Percentiles rank a stretch among this genome's conserved stretches.
These are phyloP conservation scores for Dione juno DNA, from an alignment of 2,888 invertebrate genomes.

Conservation along the genomic window DNA sequence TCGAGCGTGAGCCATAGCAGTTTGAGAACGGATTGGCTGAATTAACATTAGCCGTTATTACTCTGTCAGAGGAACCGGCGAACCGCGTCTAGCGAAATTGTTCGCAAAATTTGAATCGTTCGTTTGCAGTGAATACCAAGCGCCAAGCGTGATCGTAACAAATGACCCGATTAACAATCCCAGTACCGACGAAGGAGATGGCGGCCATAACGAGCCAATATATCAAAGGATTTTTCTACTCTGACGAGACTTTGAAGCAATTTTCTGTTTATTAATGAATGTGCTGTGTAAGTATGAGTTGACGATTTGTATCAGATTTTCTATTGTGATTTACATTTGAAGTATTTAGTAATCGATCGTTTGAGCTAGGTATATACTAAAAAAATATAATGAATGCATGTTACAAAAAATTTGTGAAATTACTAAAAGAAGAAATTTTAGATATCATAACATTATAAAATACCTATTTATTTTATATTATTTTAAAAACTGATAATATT, in stretches of 20 bases:
- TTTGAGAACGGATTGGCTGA: constrained; percentile 33
- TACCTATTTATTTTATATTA: too few species aligned
- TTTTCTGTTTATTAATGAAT: constrained; percentile 66
- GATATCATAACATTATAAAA: too few species aligned
- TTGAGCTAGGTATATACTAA: too few species aligned
- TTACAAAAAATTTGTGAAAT: too few species aligned
- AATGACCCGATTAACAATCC: constrained; percentile 81
- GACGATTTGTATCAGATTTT: background rate
- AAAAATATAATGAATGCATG: too few species aligned
- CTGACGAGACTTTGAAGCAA: constrained; percentile 63
- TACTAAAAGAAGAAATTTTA: too few species aligned
- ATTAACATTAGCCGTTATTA: constrained; percentile 44
- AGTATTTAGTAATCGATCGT: too few species aligned
- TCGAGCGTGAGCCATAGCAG: constrained; percentile 33
- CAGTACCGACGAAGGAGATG: constrained; percentile 73
- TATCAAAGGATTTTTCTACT: constrained; percentile 80
- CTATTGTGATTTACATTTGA: background rate
- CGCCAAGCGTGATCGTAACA: constrained; percentile 77
- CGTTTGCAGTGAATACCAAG: constrained; percentile 69
- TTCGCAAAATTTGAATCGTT: constrained; percentile 71
- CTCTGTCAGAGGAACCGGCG: constrained; percentile 42
- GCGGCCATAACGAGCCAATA: constrained; percentile 80
- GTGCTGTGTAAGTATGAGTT: constrained; percentile 27
- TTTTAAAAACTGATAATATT: too few species aligned
- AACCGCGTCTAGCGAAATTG: constrained; percentile 60